These are phyloP conservation scores for Prietella phreatophila DNA, from an alignment of 2,113 vertebrate species.

Conservation along the genomic window DNA sequence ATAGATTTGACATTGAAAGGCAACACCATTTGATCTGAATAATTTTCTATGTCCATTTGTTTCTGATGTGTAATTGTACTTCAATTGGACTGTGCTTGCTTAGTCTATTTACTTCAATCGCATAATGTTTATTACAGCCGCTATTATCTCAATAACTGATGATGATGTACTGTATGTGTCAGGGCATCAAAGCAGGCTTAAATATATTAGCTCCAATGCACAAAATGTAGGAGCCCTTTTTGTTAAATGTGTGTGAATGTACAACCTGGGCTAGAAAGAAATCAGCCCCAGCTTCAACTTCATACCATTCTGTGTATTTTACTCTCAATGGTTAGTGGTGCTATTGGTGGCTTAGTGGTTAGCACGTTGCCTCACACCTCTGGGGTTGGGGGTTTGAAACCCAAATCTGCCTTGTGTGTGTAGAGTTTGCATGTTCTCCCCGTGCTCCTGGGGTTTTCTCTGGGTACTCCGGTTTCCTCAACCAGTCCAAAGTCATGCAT, in stretches of 20 bases:
- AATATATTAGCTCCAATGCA: background rate
- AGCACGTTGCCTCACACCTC: no score
- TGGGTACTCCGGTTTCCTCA: no score
- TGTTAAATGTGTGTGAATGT: background rate
- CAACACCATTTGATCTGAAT: background rate
- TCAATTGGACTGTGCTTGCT: background rate
- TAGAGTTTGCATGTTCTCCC: no score
- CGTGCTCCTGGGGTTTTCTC: no score
- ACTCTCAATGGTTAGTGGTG: background rate
- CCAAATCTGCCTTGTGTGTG: no score
- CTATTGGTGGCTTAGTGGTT: background rate
- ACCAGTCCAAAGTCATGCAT: no score
- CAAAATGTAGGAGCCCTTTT: background rate
- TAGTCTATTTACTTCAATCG: background rate
- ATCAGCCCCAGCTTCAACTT: background rate
- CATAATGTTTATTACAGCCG: background rate
- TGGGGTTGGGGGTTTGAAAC: no score
- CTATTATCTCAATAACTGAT: background rate
- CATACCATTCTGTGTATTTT: background rate
- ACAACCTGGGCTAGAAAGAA: background rate
- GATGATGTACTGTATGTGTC: background rate
- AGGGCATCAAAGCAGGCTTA: background rate
- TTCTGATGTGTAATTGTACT: background rate
- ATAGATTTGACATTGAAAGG: background rate
- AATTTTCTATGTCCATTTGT: background rate